Percentiles rank a stretch among this genome's conserved stretches.
These are phyloP conservation scores for Mandrillus leucophaeus DNA, from an alignment of 2,113 vertebrate genomes.

Conservation along the genomic window DNA sequence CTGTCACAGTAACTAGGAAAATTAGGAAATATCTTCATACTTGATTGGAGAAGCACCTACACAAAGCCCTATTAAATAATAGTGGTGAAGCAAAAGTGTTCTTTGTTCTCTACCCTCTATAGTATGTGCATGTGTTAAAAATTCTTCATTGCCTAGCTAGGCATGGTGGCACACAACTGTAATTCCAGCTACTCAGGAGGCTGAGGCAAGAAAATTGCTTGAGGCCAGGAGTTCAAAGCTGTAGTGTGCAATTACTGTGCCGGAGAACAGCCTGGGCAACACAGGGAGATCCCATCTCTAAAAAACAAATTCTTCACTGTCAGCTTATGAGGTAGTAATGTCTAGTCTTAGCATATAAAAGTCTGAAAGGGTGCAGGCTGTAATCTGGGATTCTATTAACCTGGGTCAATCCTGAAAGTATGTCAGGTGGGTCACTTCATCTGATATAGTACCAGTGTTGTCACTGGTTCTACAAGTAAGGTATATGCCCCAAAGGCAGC, in stretches of 20 bases:
- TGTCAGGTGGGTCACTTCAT: not conserved
- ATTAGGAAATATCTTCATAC: slow-evolving; percentile 6
- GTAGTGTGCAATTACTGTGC: not conserved
- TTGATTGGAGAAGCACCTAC: not conserved
- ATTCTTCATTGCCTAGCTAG: not conserved
- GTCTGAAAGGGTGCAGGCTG: not conserved
- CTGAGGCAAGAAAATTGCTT: not conserved
- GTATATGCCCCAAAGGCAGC: not conserved
- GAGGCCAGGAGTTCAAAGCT: not conserved
- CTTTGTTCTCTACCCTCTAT: not conserved
- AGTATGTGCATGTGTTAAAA: not conserved
- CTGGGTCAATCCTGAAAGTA: not conserved
- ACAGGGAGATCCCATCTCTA: not conserved
- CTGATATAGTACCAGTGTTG: not conserved
- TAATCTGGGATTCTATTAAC: slow-evolving; percentile 26
- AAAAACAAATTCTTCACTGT: not conserved
- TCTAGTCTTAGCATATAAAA: not conserved
- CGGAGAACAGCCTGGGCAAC: not conserved
- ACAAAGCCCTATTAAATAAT: not conserved
- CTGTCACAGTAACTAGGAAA: slow-evolving; percentile 41
- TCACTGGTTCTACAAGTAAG: slow-evolving; percentile 35
- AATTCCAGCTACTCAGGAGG: not conserved
- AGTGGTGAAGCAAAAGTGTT: not conserved
- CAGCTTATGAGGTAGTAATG: not conserved
- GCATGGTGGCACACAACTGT: not conserved